Evolutionary conservation across 2,113 vertebrate genomes (phyloP).

Genomic region (Rissa tridactyla): DNA sequence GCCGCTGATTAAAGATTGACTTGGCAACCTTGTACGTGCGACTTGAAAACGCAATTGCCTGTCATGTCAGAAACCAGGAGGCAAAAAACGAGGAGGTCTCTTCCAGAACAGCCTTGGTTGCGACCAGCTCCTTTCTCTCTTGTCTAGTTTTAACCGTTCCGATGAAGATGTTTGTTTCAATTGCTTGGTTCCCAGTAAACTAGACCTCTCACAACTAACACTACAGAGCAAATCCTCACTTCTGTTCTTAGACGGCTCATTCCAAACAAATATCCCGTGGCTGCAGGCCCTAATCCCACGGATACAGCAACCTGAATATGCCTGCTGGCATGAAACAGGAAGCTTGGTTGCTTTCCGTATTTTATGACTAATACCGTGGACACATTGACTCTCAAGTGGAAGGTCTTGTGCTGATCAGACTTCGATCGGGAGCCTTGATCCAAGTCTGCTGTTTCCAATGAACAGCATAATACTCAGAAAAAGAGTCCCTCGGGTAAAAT

Average conservation of each 20-base stretch:
- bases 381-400: background rate
- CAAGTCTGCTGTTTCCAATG: background rate
- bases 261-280: background rate
- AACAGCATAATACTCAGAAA: background rate
- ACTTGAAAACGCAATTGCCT: background rate
- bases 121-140: background rate
- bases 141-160: background rate
- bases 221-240: background rate
- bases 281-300: background rate
- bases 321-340: background rate
- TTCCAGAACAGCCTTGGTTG: background rate
- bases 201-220: background rate
- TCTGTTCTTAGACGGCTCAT: background rate
- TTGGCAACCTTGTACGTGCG: background rate
- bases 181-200: background rate
- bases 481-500: background rate
- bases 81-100: background rate
- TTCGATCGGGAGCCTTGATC: background rate
- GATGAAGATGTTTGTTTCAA: background rate
- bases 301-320: background rate
- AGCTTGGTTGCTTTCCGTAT: background rate
- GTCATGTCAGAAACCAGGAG: background rate
- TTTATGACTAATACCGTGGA: background rate
- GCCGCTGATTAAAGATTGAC: background rate
- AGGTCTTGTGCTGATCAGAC: background rate